Base-by-base conservation (phyloP, 2,888 invertebrate species). In the Mythimna loreyi region DNA sequence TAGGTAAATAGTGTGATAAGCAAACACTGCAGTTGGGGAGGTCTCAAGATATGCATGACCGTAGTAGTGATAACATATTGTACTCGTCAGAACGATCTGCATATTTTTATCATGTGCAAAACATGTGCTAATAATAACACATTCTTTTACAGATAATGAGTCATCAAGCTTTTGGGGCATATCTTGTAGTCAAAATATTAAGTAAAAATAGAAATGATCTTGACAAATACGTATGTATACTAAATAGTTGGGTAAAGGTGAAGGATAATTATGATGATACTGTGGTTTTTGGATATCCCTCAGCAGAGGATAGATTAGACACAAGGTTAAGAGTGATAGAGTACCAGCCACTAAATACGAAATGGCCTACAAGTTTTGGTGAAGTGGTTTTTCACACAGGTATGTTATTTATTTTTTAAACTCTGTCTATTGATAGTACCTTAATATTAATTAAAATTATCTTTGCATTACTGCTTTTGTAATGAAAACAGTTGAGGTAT, bases 271-370 rank as follows among this genome's bases (percentile, higher is more conserved):
- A 19, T 7, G 11, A 28, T 13, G 21, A 70, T n/a, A 2, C 4
- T 19, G 71, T 71, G n/a, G 72, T 71, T 11, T 71, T 71, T 43
- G 28, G 28, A 45, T 71, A 63, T 63, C 71, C 72, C 1, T n/a
- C 8, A 23, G 56, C 11, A 28, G 63, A 63, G 19, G 43, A 50
- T 23, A 45, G 8, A 11, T 6, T 45, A 21, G 0, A 1, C 9
- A 30, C 43, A 21, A 11, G 5, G 11, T 5, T 63, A 23, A 56
- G 64, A 36, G n/a, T 71, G 11, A 25, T 50, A 11, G n/a, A 33
- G n/a, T 21, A 33, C 19, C 3, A 71, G n/a, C 19, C 55, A 40
- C 11, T 23, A n/a, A 56, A 71, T 36, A 13, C 1, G 5, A 36
- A 0, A 50, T 71, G 71, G 72, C 50, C 63, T 8, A 16, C 16